Evolutionary conservation across 2,888 invertebrate genomes (phyloP).

Genomic region (Stenurella melanura): DNA sequence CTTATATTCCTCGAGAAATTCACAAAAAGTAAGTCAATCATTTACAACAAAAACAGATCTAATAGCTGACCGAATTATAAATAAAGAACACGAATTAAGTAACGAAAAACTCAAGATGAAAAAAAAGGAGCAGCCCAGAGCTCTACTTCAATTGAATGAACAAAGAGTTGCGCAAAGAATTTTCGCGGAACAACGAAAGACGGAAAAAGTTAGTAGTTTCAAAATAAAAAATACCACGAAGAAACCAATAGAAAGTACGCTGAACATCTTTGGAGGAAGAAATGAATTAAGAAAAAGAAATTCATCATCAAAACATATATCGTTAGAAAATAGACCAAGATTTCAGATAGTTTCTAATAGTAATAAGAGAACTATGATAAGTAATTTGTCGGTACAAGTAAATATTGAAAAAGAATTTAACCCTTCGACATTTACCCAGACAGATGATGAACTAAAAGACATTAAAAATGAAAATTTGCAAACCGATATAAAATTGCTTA

Average conservation of each 20-base stretch:
- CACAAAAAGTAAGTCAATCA: neutral
- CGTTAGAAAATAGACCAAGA: conserved; percentile 15
- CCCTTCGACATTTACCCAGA: conserved; percentile 19
- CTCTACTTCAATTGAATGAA: neutral
- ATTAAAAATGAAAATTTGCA: conserved; percentile 8
- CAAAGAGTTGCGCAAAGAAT: conserved; percentile 13
- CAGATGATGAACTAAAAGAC: conserved; percentile 12
- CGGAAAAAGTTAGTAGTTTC: neutral
- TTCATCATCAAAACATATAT: neutral
- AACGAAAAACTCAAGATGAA: neutral
- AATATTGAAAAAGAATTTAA: conserved; percentile 8
- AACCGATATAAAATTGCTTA: neutral
- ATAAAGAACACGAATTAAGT: conserved; percentile 25
- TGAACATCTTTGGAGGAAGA: neutral
- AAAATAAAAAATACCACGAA: neutral
- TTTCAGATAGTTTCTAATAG: conserved; percentile 29
- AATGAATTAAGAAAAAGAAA: neutral
- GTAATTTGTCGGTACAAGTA: conserved; percentile 19
- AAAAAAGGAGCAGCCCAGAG: neutral
- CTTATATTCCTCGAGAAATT: conserved; percentile 8
- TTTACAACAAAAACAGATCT: conserved; percentile 32
- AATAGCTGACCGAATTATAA: conserved; percentile 39
- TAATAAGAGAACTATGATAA: neutral
- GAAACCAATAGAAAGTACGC: neutral
- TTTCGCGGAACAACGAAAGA: conserved; percentile 16